Evolutionary conservation across 2,888 invertebrate genomes (phyloP).

Genomic region (Ochropleura leucogaster): DNA sequence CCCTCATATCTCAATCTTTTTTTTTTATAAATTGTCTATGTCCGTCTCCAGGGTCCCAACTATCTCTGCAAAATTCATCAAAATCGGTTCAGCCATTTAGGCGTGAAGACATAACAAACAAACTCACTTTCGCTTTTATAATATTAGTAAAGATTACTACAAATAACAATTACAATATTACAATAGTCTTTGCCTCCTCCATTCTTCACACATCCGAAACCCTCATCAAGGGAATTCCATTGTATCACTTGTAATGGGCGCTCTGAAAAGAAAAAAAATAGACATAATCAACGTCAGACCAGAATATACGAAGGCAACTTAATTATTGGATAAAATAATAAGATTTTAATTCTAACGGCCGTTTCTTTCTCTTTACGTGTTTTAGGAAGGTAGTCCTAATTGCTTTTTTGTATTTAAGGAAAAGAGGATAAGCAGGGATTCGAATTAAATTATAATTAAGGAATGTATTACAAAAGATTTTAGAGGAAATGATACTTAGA

Average conservation of each 20-base stretch:
- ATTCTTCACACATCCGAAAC: conserved; percentile 51
- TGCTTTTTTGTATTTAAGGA: conserved; percentile 33
- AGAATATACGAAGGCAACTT: conserved; percentile 67
- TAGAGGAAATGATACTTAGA: not conserved
- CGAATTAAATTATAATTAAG: conserved; percentile 35
- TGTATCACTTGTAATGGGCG: conserved; percentile 81
- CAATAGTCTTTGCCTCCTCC: conserved; percentile 73
- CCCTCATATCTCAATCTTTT: too few relatives aligned
- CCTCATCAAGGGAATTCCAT: conserved; percentile 86
- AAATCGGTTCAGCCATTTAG: too few relatives aligned
- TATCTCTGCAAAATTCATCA: too few relatives aligned
- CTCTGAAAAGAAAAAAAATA: conserved; percentile 78
- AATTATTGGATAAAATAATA: conserved; percentile 69
- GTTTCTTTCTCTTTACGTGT: conserved; percentile 28
- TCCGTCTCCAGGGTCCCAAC: too few relatives aligned
- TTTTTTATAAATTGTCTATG: too few relatives aligned
- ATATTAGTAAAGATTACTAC: too few relatives aligned
- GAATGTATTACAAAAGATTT: conserved; percentile 15
- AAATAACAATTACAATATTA: too few relatives aligned
- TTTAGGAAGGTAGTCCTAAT: conserved; percentile 54
- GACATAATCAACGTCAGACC: conserved; percentile 73
- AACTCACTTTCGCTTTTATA: too few relatives aligned
- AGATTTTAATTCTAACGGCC: conserved; percentile 62
- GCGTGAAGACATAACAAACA: too few relatives aligned
- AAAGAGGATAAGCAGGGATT: conserved; percentile 25